A percentile compares a stretch with the other conserved stretches of the same genome.
Evolutionary conservation across 2,888 invertebrate species (phyloP).

Genomic region (Lasiommata megera): DNA sequence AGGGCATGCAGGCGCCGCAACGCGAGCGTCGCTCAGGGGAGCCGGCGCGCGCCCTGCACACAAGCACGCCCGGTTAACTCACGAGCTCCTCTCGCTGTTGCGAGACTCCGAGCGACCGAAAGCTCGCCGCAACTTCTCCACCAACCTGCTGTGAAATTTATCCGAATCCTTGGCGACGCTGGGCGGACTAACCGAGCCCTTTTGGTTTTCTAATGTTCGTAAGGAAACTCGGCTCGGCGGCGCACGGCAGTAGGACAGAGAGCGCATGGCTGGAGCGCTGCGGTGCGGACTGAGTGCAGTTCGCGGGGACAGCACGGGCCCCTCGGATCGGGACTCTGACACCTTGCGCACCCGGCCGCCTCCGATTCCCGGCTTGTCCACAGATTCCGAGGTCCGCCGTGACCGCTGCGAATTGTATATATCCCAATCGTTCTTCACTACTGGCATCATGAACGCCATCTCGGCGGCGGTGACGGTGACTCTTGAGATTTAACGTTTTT

Average conservation of each 20-base stretch:
- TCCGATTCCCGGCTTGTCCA: constrained; percentile 50
- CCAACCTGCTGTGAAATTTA: constrained; percentile 90
- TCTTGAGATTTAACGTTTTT: constrained; percentile 73
- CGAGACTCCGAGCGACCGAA: constrained; percentile 82
- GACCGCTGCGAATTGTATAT: constrained; percentile 93
- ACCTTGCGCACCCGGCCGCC: constrained; percentile 74
- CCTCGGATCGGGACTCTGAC: constrained; percentile 88
- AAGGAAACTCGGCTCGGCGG: constrained; percentile 82
- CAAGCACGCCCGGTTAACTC: constrained; percentile 74
- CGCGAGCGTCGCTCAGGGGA: constrained; percentile 69
- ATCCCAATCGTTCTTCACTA: constrained; percentile 96
- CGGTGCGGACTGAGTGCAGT: constrained; percentile 81
- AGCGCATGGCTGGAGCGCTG: constrained; percentile 84
- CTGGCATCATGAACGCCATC: constrained; percentile 98
- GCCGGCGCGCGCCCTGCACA: constrained; percentile 75
- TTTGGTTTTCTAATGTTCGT: constrained; percentile 83
- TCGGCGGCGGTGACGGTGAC: constrained; percentile 65
- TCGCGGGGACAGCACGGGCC: constrained; percentile 85
- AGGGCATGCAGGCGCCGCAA: constrained; percentile 73
- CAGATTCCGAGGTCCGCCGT: constrained; percentile 88
- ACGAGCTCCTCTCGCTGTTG: constrained; percentile 75
- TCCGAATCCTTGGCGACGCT: constrained; percentile 81
- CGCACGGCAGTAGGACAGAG: constrained; percentile 78
- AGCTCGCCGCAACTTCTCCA: constrained; percentile 89
- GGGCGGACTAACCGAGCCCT: constrained; percentile 84